A percentile compares a stretch with the other conserved stretches of the same genome.
Evolutionary conservation across 2,797 vertebrate genomes (phyloP).

Genomic region (Tympanoctomys barrerae): DNA sequence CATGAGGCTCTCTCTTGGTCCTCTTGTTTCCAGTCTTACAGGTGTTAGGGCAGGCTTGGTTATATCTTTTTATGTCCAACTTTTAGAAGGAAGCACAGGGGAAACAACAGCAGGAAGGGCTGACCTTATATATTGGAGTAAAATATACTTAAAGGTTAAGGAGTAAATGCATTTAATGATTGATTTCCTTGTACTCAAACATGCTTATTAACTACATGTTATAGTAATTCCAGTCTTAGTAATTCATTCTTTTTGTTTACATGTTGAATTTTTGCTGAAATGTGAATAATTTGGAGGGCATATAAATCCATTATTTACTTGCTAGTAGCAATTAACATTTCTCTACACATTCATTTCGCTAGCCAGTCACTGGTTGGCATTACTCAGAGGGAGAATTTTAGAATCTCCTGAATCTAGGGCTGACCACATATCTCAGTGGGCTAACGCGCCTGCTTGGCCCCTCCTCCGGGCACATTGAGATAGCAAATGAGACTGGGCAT

Average conservation of each 20-base stretch:
- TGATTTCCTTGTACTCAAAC: background rate
- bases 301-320: background rate
- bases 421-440: too few relatives aligned
- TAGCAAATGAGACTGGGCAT: too few relatives aligned
- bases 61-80: background rate
- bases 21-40: background rate
- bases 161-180: background rate
- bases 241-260: constrained; percentile 40
- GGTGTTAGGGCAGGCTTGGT: background rate
- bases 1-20: background rate
- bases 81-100: background rate
- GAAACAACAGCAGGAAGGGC: background rate
- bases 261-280: constrained; percentile 30
- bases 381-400: background rate
- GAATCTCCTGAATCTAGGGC: background rate
- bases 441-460: too few relatives aligned
- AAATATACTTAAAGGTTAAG: background rate
- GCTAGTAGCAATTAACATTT: background rate
- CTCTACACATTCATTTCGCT: background rate
- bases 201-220: constrained; percentile 1
- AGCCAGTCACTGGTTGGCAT: background rate
- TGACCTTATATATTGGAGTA: background rate
- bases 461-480: too few relatives aligned
- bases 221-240: background rate
- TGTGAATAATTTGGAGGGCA: background rate